Conservation (phyloP, 2,888 invertebrate species). For the Frankliniella intonsa region DNA sequence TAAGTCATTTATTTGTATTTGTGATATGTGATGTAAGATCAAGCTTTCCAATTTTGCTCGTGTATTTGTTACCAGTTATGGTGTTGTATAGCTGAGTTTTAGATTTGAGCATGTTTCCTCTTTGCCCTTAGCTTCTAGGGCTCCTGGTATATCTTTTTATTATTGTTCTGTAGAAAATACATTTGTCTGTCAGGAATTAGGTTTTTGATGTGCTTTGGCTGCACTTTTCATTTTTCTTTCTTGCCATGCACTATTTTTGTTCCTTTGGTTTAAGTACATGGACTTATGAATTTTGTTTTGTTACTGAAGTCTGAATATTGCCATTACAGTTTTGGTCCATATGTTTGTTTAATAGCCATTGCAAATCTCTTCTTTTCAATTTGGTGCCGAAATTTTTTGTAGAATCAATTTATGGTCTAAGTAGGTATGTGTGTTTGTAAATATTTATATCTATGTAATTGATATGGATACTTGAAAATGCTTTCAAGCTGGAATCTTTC, state of each 20-base stretch:
- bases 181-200: conserved; percentile 9
- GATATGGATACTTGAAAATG: background rate
- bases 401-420: conserved; percentile 10
- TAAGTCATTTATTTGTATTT: conserved; percentile 11
- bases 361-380: conserved; percentile 4
- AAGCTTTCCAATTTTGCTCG: background rate
- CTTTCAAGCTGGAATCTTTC: background rate
- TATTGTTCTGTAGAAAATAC: conserved; percentile 10
- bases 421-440: conserved; percentile 9
- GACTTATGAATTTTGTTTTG: background rate
- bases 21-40: conserved; percentile 16
- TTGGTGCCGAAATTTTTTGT: background rate
- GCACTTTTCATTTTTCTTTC: background rate
- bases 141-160: background rate
- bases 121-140: conserved; percentile 18
- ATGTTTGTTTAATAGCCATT: background rate
- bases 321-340: background rate
- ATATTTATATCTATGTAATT: background rate
- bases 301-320: background rate
- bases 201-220: conserved; percentile 8
- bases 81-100: background rate
- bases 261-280: background rate
- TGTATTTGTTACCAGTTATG: conserved; percentile 20
- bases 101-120: background rate
- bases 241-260: background rate